Base-by-base conservation (phyloP, 2,797 vertebrate genomes). In the Acropternis orthonyx region DNA sequence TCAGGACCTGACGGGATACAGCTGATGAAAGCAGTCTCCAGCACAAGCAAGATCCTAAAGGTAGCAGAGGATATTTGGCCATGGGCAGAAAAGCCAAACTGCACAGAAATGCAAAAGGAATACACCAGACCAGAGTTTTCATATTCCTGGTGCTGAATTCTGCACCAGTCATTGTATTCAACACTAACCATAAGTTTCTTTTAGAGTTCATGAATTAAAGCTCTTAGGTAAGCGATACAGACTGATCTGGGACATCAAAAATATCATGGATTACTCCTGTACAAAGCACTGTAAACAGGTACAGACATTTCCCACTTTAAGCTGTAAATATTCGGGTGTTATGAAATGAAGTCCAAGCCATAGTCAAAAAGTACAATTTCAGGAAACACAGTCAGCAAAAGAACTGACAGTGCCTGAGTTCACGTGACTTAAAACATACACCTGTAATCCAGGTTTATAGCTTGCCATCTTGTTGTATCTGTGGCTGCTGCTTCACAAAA, bases 281-380 rank as follows among this genome's bases (percentile, higher is more conserved):
- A 46, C 43, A 72, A 86, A 86, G 41, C 63, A 55, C 36, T 55
- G 36, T 43, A 69, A 88, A 63, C 28, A 83, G 36, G 12, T 79
- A 85, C 30, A 67, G 21, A 18, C 7, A 18, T 44, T 87, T 74
- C 52, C 44, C 43, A 34, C 51, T 77, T 77, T 49, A 88, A 46
- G n/a, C 18, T 85, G 19, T 16, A 77, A 44, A 61, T 68, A 72
- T 9, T 73, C 0, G 0, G 2, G 1, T 34, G 63, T 54, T 66
- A 61, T 6, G 9, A 65, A 80, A 77, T 0, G 0, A 61, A 89
- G 14, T 44, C 39, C 74, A 62, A 89, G 32, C 8, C 17, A 5
- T 13, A 69, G 20, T 19, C 69, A 69, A 22, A 62, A 92, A 65
- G 49, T 24, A 1, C 14, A 68, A 44, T 4, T 32, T 61, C 72